Percentiles rank a stretch among this genome's conserved stretches.
Conservation (phyloP, 2,797 vertebrate genomes). For the Protosalanx chinensis region DNA sequence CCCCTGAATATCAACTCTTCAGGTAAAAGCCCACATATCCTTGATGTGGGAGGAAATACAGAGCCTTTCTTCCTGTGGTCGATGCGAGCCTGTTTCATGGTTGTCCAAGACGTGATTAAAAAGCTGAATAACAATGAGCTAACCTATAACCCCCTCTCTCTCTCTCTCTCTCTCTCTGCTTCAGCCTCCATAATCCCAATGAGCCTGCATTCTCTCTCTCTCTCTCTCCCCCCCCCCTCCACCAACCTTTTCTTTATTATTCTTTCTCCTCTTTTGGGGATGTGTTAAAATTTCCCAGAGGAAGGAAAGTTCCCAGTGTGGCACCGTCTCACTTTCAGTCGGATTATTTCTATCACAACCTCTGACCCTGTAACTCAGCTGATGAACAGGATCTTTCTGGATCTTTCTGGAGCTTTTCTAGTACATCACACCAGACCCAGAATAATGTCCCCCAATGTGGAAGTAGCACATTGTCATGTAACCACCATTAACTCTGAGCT, state of each 20-base stretch:
- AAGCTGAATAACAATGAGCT: conserved; percentile 50
- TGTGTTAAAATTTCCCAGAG: conserved; percentile 45
- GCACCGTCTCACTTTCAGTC: conserved; percentile 24
- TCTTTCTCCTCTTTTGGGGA: conserved; percentile 29
- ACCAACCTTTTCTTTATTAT: conserved; percentile 34
- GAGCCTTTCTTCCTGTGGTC: conserved; percentile 40
- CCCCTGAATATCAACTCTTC: not conserved
- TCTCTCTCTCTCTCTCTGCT: conserved; percentile 25
- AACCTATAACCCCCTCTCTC: conserved; percentile 43
- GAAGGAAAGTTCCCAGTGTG: conserved; percentile 8
- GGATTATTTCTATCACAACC: conserved; percentile 14
- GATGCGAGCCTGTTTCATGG: conserved; percentile 38
- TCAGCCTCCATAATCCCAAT: conserved; percentile 45
- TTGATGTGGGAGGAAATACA: conserved; percentile 16
- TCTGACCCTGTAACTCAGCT: not conserved
- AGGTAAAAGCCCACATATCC: not conserved
- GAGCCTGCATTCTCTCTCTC: conserved; percentile 9
- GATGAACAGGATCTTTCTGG: not conserved
- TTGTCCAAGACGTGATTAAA: conserved; percentile 16
- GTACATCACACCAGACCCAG: not conserved
- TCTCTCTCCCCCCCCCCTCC: no score
- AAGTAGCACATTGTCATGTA: not conserved
- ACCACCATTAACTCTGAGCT: no score
- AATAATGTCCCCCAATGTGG: not conserved
- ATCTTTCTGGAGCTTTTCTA: not conserved